Evolutionary conservation across 35 echinoderm and acorn worm genomes (phyloP).

Genomic region (Ophioderma brevispina): DNA sequence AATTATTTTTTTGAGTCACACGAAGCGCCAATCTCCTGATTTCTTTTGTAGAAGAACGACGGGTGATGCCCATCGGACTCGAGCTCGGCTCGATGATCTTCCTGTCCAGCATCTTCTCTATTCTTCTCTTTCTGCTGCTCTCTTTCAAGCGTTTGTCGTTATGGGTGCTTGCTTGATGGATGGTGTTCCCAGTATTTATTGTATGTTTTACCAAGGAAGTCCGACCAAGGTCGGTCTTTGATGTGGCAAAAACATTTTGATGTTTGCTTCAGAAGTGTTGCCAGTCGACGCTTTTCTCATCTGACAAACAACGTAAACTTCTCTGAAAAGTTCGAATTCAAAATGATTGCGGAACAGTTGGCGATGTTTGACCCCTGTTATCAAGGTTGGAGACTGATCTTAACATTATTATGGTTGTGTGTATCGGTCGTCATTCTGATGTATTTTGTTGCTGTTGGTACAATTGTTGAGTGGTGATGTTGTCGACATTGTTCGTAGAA

Average conservation of each 20-base stretch:
- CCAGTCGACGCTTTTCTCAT: not conserved
- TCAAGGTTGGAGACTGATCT: too few species aligned
- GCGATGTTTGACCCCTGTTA: too few species aligned
- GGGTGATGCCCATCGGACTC: conserved; percentile 45
- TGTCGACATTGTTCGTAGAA: too few species aligned
- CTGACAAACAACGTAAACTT: not conserved
- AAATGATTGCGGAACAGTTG: too few species aligned
- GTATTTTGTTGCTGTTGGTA: too few species aligned
- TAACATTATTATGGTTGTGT: too few species aligned
- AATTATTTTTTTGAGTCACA: conserved; percentile 35
- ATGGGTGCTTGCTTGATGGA: conserved; percentile 47
- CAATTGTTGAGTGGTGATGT: too few species aligned
- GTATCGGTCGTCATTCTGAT: too few species aligned
- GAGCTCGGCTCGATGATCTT: conserved; percentile 15
- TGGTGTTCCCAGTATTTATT: conserved; percentile 33
- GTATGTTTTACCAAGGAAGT: conserved; percentile 19
- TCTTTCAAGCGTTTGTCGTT: too few species aligned
- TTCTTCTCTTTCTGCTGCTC: too few species aligned
- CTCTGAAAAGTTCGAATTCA: not conserved
- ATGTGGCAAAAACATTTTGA: not conserved
- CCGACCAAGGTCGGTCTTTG: conserved; percentile 11
- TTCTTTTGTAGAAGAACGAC: not conserved
- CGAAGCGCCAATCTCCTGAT: not conserved
- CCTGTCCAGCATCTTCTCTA: not conserved
- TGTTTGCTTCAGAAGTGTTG: not conserved